A percentile compares a stretch with the other conserved stretches of the same genome.
phyloP scores from a whole-genome alignment of 1,140 invertebrate genomes.

The Mizuhopecten yessoensis region DNA sequence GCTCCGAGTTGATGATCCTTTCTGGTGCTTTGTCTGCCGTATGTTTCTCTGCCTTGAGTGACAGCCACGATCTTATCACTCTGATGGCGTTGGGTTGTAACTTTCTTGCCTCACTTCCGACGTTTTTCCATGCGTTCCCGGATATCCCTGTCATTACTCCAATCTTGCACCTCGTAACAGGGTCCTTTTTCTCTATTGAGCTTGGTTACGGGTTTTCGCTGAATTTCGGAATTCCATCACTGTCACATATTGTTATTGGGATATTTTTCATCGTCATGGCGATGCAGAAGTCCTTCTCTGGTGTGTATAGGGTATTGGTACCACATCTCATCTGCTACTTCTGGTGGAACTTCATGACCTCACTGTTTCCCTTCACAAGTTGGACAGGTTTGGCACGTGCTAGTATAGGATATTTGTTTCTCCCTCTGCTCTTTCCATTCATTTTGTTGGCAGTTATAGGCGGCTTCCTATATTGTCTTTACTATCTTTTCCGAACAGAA shows the following conservation, averaged over 20 bases:
- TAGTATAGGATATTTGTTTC: constrained; percentile 85
- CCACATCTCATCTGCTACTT: constrained; percentile 93
- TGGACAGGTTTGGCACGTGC: constrained; percentile 91
- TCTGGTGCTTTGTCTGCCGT: constrained; percentile 89
- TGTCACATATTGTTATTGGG: constrained; percentile 91
- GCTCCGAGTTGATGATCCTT: constrained; percentile 91
- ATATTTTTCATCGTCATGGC: constrained; percentile 90
- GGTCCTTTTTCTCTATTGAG: constrained; percentile 72
- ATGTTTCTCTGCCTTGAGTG: constrained; percentile 89
- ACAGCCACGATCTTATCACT: constrained; percentile 88
- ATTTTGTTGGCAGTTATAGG: constrained; percentile 65
- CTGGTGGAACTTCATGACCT: constrained; percentile 90
- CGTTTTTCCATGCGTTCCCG: constrained; percentile 88
- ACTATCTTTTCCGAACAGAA: constrained; percentile 71
- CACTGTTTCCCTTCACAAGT: constrained; percentile 85
- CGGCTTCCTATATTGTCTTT: constrained; percentile 63
- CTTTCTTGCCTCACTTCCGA: constrained; percentile 91
- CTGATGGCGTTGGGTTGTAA: constrained; percentile 91
- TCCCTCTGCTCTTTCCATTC: constrained; percentile 76
- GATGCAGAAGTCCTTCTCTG: constrained; percentile 89
- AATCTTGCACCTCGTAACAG: constrained; percentile 66
- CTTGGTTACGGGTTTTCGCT: constrained; percentile 71
- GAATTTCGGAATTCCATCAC: constrained; percentile 85
- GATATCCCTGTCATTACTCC: constrained; percentile 69
- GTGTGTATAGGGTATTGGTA: constrained; percentile 90